A percentile compares a stretch with the other conserved stretches of the same genome.
Evolutionary conservation across 2,797 vertebrate genomes (phyloP).

Genomic region (Xenentodon cancila): DNA sequence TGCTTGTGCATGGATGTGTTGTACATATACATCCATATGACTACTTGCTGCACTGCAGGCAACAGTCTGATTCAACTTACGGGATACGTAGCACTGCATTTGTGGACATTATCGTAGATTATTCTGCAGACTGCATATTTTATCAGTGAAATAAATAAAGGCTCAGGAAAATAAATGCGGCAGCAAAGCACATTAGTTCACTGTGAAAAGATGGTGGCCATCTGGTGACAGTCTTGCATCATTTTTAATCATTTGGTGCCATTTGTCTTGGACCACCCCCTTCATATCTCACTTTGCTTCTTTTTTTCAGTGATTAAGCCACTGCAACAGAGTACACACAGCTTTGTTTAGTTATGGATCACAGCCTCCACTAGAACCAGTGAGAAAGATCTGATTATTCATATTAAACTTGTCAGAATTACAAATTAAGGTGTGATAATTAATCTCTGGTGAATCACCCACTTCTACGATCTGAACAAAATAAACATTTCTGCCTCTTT

Average conservation of each 20-base stretch:
- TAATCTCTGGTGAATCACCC: constrained; percentile 28
- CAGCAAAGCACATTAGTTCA: constrained; percentile 60
- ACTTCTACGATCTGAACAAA: constrained; percentile 7
- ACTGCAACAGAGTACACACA: constrained; percentile 23
- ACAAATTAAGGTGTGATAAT: constrained; percentile 9
- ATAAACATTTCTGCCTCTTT: neutral
- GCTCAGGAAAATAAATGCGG: constrained; percentile 53
- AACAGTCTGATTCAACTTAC: constrained; percentile 44
- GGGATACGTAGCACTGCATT: constrained; percentile 24
- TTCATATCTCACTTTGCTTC: constrained; percentile 49
- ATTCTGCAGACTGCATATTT: constrained; percentile 51
- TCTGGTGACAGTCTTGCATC: constrained; percentile 71
- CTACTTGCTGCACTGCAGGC: constrained; percentile 63
- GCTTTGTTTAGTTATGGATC: constrained; percentile 27
- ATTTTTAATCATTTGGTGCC: constrained; percentile 62
- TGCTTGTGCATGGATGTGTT: constrained; percentile 31
- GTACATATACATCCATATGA: constrained; percentile 61
- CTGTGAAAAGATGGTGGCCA: constrained; percentile 62
- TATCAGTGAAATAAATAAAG: constrained; percentile 54
- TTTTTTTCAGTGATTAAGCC: constrained; percentile 41
- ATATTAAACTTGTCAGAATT: constrained; percentile 8
- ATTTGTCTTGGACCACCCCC: constrained; percentile 52
- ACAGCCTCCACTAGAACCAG: constrained; percentile 5
- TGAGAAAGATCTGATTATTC: neutral
- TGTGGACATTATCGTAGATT: constrained; percentile 44